These are phyloP conservation scores for Rhagium mordax DNA, from an alignment of 2,888 invertebrate species.

Conservation along the genomic window DNA sequence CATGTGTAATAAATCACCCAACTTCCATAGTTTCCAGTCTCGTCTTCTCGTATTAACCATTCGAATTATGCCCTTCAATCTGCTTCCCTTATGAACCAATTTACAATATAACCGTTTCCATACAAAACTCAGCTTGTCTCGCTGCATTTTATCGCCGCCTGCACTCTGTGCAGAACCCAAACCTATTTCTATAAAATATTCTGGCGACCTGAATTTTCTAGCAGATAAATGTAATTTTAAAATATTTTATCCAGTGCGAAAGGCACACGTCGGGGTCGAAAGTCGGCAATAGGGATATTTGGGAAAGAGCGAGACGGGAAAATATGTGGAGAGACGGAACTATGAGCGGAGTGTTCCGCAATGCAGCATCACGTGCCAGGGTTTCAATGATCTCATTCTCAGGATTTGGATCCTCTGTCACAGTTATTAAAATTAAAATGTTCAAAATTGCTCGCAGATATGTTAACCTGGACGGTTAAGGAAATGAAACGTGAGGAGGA, in stretches of 20 bases:
- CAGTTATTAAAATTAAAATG: slow-evolving; percentile 7
- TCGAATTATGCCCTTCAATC: too few relatives aligned
- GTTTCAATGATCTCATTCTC: slow-evolving; percentile 48
- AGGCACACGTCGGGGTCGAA: slow-evolving; percentile 11
- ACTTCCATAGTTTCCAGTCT: too few relatives aligned
- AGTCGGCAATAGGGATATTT: slow-evolving; percentile 20
- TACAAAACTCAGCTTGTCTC: neutral
- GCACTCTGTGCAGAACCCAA: neutral
- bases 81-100: too few relatives aligned
- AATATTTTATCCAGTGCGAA: slow-evolving; percentile 11
- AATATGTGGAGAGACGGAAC: slow-evolving; percentile 21
- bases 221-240: neutral
- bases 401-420: slow-evolving; percentile 32
- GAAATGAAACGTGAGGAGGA: neutral
- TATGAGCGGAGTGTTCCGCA: slow-evolving; percentile 49
- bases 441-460: neutral
- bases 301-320: slow-evolving; percentile 16
- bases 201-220: neutral
- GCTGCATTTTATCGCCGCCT: neutral
- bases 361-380: slow-evolving; percentile 55
- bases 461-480: neutral
- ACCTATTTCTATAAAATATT: neutral
- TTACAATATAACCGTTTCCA: too few relatives aligned
- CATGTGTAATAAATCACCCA: too few relatives aligned
- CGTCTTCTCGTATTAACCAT: too few relatives aligned